A percentile compares a stretch with the other conserved stretches of the same genome.
Conservation (phyloP, 92 coral and sea anemone species). For the Porites divaricata region DNA sequence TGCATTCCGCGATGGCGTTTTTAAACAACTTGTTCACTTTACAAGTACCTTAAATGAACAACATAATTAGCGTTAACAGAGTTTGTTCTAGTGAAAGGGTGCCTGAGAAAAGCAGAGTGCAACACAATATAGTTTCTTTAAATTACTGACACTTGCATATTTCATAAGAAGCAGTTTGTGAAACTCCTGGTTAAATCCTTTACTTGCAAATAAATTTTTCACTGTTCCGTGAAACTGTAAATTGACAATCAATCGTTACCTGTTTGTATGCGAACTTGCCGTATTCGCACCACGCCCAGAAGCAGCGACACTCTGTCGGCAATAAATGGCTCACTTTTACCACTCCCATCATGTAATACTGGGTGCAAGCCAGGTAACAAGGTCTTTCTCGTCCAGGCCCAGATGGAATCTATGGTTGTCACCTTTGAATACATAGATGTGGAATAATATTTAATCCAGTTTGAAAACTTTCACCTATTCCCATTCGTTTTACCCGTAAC, state of each 20-base stretch:
- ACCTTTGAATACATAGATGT: constrained; percentile 43
- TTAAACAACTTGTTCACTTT: constrained; percentile 28
- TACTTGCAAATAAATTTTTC: no score
- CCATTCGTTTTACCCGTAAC: no score
- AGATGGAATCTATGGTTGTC: constrained; percentile 34
- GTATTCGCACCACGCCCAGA: constrained; percentile 53
- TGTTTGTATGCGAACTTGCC: constrained; percentile 64
- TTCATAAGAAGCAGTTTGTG: background rate
- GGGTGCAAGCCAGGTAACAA: constrained; percentile 67
- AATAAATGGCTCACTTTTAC: constrained; percentile 49
- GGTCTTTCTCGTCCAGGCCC: constrained; percentile 71
- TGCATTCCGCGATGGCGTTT: constrained; percentile 40
- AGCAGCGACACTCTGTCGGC: constrained; percentile 60
- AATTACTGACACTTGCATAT: no score
- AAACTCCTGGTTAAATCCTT: background rate
- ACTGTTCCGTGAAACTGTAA: background rate
- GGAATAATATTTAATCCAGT: no score
- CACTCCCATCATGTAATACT: constrained; percentile 26
- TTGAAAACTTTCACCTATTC: no score
- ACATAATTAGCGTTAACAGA: background rate
- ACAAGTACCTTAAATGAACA: constrained; percentile 29
- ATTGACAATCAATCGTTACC: constrained; percentile 22
- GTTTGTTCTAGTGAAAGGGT: no score
- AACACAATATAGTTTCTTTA: no score
- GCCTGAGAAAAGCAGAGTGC: no score